Evolutionary conservation across 2,888 invertebrate genomes (phyloP).

Genomic region (Diaperis boleti): DNA sequence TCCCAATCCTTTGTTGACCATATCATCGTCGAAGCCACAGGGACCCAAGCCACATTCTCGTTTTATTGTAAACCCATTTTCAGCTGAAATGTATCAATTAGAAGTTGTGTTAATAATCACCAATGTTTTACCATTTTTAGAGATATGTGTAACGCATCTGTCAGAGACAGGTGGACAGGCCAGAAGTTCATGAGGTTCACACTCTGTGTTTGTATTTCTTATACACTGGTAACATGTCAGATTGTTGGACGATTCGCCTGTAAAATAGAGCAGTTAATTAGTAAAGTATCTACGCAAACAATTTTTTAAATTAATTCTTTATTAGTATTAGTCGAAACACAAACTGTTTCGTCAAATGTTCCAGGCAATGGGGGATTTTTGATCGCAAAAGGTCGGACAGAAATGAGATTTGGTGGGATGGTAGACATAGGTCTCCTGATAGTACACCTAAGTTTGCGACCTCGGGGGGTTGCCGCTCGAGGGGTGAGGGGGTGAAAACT

Average conservation of each 20-base stretch:
- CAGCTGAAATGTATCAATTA: conserved; percentile 56
- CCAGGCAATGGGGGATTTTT: too few species aligned
- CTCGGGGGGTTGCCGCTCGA: too few species aligned
- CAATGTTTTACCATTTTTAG: conserved; percentile 61
- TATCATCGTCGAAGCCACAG: conserved; percentile 64
- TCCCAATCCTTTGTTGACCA: conserved; percentile 62
- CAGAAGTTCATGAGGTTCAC: conserved; percentile 58
- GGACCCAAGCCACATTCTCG: conserved; percentile 67
- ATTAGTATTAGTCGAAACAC: too few species aligned
- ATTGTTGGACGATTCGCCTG: conserved; percentile 47
- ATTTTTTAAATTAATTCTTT: not conserved
- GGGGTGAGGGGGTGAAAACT: too few species aligned
- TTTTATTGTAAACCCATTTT: conserved; percentile 62
- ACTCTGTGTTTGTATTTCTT: conserved; percentile 59
- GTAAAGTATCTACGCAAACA: not conserved
- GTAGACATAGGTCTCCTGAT: too few species aligned
- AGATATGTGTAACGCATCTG: conserved; percentile 65
- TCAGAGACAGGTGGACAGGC: conserved; percentile 63
- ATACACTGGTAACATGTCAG: conserved; percentile 66
- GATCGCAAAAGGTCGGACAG: too few species aligned
- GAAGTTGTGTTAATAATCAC: not conserved
- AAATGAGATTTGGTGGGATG: too few species aligned
- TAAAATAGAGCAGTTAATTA: conserved; percentile 1
- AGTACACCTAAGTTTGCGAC: too few species aligned
- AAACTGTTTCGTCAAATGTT: too few species aligned